Base-by-base conservation (phyloP, 2,888 invertebrate genomes). In the Nymphalis urticae region DNA sequence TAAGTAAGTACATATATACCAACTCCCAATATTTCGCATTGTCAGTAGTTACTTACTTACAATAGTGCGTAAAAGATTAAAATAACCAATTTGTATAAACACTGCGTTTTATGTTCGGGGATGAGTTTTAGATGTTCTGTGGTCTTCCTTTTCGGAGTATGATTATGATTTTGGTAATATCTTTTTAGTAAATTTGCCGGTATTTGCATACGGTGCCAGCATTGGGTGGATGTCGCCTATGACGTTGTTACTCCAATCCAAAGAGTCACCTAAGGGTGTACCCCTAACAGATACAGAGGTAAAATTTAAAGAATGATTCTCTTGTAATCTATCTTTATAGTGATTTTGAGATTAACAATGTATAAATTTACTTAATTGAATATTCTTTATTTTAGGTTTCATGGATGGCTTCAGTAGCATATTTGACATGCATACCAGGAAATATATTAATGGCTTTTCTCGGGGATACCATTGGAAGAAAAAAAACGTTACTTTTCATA, bases 181-280 rank as follows among this genome's bases (percentile, higher is more conserved):
- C n/a, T 17, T 72, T 76, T 72, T 85, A 94, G 94, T 92, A 67
- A 93, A 93, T 65, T 69, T 93, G 13, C 90, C 93, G 7, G 88
- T 91, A 19, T 90, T 94, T 70, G 89, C 87, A 0, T 90, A 93
- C 59, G 94, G 94, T 0, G 84, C 88, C 2, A 82, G 87, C 58
- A 85, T 93, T 17, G 94, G 93, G 19, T 94, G 93, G 93, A 89
- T 93, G 78, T 93, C 94, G 0, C 93, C 94, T 0, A 93, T 93
- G 84, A 84, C 92, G 0, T 82, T 93, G 0, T 79, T 93, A 36
- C 81, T 94, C 53, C 88, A 93, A 69, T 91, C 93, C 1, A 76
- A 87, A 48, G 59, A 85, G 4, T 85, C 93, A 0, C 92, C 93
- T 0, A 78, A 85, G 48, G 86, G 79, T 0, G 76, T 76, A 1